Evolutionary conservation across 2,113 vertebrate species (phyloP).

Genomic region (Myanophis thanlyinensis): DNA sequence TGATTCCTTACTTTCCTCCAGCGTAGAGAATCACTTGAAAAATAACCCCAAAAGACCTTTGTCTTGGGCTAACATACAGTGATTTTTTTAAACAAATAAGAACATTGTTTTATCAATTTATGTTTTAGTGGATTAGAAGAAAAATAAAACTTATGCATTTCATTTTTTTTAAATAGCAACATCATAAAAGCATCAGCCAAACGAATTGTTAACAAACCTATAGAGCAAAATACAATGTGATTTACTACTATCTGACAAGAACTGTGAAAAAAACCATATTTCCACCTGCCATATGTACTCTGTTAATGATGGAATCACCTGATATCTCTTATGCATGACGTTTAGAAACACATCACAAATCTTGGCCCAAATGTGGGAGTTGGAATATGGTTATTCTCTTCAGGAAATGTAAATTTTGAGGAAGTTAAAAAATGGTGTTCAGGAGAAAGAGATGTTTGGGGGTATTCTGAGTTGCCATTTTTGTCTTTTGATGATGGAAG

Average conservation of each 20-base stretch:
- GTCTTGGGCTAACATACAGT: not conserved
- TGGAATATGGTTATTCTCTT: not conserved
- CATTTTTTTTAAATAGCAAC: not conserved
- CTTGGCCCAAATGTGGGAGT: not conserved
- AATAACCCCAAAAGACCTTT: not conserved
- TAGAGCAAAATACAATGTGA: not conserved
- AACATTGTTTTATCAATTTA: not conserved
- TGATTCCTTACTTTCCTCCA: not conserved
- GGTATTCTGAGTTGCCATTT: not conserved
- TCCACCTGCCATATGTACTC: not conserved
- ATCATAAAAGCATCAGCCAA: not conserved
- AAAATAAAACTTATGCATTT: not conserved
- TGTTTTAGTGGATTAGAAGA: not conserved
- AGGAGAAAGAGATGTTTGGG: not conserved
- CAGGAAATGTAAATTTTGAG: not conserved
- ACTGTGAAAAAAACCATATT: not conserved
- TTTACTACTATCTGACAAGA: not conserved
- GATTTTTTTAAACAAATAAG: not conserved
- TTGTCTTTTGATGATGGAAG: not conserved
- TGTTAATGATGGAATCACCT: not conserved
- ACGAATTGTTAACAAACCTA: not conserved
- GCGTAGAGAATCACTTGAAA: not conserved
- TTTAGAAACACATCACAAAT: not conserved
- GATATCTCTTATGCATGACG: not conserved
- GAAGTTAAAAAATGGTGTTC: not conserved